Conservation (phyloP, 2,797 vertebrate genomes). For the Aulostomus chinensis region DNA sequence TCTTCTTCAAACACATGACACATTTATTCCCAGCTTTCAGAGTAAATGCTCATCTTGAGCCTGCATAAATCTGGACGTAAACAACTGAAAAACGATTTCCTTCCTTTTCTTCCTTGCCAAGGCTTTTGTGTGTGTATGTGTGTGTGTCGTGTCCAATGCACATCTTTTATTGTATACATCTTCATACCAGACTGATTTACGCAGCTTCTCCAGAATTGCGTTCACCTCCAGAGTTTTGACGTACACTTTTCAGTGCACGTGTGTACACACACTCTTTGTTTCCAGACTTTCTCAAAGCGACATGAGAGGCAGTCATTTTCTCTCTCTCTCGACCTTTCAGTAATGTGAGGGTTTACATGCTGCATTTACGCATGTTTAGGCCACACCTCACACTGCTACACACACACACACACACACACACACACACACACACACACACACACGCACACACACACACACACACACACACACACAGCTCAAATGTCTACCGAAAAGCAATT, state of each 20-base stretch:
- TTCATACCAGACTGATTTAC: no score
- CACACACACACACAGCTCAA: constrained; percentile 1
- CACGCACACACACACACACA: constrained; percentile 18
- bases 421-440: constrained; percentile 12
- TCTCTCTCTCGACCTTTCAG: constrained; percentile 25
- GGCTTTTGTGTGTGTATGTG: no score
- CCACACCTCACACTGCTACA: constrained; percentile 15
- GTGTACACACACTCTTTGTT: not conserved
- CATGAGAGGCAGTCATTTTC: constrained; percentile 41
- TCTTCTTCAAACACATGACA: constrained; percentile 17
- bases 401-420: constrained; percentile 13
- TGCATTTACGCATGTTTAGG: constrained; percentile 10
- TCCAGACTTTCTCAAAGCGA: constrained; percentile 22
- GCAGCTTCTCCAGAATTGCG: no score
- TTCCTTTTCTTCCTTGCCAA: no score
- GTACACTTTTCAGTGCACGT: not conserved
- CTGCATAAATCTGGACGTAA: constrained; percentile 25
- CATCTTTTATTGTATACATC: no score
- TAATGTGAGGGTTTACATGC: constrained; percentile 48
- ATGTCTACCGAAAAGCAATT: no score
- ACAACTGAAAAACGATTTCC: no score
- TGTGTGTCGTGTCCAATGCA: no score
- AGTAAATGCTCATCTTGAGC: constrained; percentile 1
- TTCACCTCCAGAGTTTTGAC: no score
- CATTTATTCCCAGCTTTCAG: constrained; percentile 1